Base-by-base conservation (phyloP, 1,140 invertebrate species). In the Bradynema listronoti region DNA sequence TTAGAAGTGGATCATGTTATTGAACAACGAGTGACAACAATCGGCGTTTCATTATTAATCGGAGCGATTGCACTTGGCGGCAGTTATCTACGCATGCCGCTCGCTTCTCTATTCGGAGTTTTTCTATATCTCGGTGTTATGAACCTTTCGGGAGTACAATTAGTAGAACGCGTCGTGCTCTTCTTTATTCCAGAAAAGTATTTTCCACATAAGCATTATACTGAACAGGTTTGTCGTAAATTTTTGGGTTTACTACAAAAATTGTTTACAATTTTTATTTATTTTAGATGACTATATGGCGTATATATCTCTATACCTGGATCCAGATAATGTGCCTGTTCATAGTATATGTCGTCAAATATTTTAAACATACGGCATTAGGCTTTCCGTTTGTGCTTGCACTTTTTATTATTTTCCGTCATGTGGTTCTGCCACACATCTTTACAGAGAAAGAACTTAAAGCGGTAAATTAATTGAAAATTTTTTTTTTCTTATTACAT, bases 61-160 rank as follows among this genome's bases (percentile, higher is more conserved):
- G 75, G 72, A 19, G 22, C 61, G 7, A 69, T 75, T 33, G 63
- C 71, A n/a, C 67, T 78, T 36, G 55, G 87, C 89, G 84, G 84
- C 87, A 24, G 83, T 86, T 11, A 80, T 91, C 80, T 97, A 32
- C 24, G 80, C 86, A 11, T 87, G 94, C 54, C 92, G 2, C 88
- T 94, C 83, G 85, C 91, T 7, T 90, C 93, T 45, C 82, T 97
- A 2, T 90, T 95, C 77, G 92, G 92, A 29, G 88, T 96, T 1
- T 97, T 97, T 78, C 82, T 96, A 0, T 97, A 96, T 80, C 91
- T 96, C 87, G 92, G 92, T 32, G 62, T 75, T 19, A 75, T 74
- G 72, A 77, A 74, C 55, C 14, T 75, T 33, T 36, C 45, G 11
- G 71, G 71, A 32, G 71, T 73, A 1, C 74, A 73, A 45, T 39